Base-by-base conservation (phyloP, 2,797 vertebrate genomes). In the Sebastes hubbsi region DNA sequence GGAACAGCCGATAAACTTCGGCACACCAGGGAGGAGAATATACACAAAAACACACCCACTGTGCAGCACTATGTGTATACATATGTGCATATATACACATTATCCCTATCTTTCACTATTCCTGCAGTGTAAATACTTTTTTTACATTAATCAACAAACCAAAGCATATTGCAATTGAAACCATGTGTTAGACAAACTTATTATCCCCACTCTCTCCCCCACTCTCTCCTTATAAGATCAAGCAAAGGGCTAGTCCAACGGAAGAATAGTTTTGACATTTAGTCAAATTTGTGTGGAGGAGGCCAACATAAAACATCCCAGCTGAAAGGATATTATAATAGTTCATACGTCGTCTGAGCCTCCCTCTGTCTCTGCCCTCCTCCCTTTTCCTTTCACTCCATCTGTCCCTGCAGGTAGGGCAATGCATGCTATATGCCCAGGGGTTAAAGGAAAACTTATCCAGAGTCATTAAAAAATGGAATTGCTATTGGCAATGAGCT, bases 1-100 rank as follows among this genome's bases (percentile, higher is more conserved):
- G 82, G 79, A 92, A 88, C 85, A 58, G 58, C 82, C 79, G 85
- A 91, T 94, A 92, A 90, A 93, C 88, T 86, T 91, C 67, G 8
- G 85, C 84, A 87, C 83, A 86, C 76, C 42, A 70, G 32, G 77
- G 81, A 82, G 69, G 30, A 76, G 80, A 75, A 81, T 71, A 56
- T 36, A 84, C 83, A 87, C 81, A 89, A 78, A 79, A 71, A 62
- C 56, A 78, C 52, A 54, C 52, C n/a, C 52, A 52, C 52, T 22
- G 8, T 22, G 10, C n/a, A 22, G 52, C 52, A 54, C 52, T 29
- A 29, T 29, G 27, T 54, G 52, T 22, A 29, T 59, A 29, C 25
- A 59, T n/a, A 54, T 12, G n/a, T n/a, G n/a, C 8, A 54, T 22
- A 54, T 22, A 54, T 22, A 54, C n/a, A 22, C 10, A n/a, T 58